These are phyloP conservation scores for Aethes cnicana DNA, from an alignment of 2,888 invertebrate species.

Conservation along the genomic window DNA sequence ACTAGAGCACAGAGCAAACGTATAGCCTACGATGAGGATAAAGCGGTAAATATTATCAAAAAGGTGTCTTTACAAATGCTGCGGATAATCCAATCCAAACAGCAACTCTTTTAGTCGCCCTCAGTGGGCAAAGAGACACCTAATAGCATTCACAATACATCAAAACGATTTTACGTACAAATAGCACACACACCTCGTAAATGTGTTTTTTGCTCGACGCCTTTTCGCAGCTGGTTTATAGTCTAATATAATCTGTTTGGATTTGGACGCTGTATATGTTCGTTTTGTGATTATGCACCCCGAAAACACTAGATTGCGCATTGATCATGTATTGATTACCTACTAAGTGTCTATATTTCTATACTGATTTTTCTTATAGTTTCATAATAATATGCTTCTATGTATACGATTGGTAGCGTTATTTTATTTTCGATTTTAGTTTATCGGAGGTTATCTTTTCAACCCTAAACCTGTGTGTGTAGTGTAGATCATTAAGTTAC, in stretches of 20 bases:
- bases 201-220: slow-evolving; percentile 32
- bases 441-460: too few relatives aligned
- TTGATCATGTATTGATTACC: not conserved
- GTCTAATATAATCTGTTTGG: slow-evolving; percentile 31
- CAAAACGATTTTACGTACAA: slow-evolving; percentile 27
- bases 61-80: too few relatives aligned
- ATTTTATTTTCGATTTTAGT: too few relatives aligned
- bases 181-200: slow-evolving; percentile 29
- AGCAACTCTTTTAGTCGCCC: not conserved
- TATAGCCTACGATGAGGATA: too few relatives aligned
- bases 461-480: too few relatives aligned
- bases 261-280: slow-evolving; percentile 12
- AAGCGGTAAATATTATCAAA: too few relatives aligned
- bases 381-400: too few relatives aligned
- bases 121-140: not conserved
- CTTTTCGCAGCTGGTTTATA: slow-evolving; percentile 34
- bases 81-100: not conserved
- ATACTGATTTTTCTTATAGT: too few relatives aligned
- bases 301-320: not conserved
- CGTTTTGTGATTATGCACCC: slow-evolving; percentile 1
- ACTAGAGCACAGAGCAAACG: too few relatives aligned
- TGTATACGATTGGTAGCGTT: too few relatives aligned
- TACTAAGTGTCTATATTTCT: not conserved
- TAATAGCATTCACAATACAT: slow-evolving; percentile 19
- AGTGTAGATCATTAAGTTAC: too few relatives aligned